Evolutionary conservation across 2,797 vertebrate species (phyloP), one percentile per base, ranked within the genome.

Genomic region (Danio choprae): DNA sequence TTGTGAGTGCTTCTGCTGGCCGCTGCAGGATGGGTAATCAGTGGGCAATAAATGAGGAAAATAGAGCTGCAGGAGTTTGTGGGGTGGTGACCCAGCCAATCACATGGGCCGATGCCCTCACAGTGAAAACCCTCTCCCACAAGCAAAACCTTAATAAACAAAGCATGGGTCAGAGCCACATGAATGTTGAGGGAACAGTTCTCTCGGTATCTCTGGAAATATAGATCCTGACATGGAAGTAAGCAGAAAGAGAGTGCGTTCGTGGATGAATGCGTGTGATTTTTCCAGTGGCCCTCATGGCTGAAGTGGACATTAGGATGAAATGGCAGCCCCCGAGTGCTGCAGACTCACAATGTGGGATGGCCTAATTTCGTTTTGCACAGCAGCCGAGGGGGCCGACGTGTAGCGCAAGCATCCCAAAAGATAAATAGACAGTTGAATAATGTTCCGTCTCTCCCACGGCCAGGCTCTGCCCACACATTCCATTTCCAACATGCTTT

Each of bases 271-370:
- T 77, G 18, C 56, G 18, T 67, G 67, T 72, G 59, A 79, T 81
- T 84, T 29, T 86, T 72, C 73, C 64, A 64, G 41, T 72, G 70
- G 63, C 51, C 56, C 70, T 85, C 48, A 53, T 80, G 62, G 76
- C 81, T 85, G 73, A 68, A 84, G 78, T 83, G 84, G 82, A 87
- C 85, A 80, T 86, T 85, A 86, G 81, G 55, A 83, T 87, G 83
- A 86, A 86, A 83, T 84, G 78, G 63, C 77, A 79, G 73, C 58
- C 75, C 62, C 67, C 15, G 41, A 79, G 83, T 81, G 80, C 68
- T 50, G 68, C 77, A 70, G 83, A 80, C 84, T 74, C 70, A 51
- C 46, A 60, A 44, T 77, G 75, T 76, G 51, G 75, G 74, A 79
- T 74, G 75, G 78, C 62, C 82, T 84, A 71, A 80, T 83, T 87